phyloP scores from a whole-genome alignment of 2,888 invertebrate genomes.

The Cheilosia impressa region DNA sequence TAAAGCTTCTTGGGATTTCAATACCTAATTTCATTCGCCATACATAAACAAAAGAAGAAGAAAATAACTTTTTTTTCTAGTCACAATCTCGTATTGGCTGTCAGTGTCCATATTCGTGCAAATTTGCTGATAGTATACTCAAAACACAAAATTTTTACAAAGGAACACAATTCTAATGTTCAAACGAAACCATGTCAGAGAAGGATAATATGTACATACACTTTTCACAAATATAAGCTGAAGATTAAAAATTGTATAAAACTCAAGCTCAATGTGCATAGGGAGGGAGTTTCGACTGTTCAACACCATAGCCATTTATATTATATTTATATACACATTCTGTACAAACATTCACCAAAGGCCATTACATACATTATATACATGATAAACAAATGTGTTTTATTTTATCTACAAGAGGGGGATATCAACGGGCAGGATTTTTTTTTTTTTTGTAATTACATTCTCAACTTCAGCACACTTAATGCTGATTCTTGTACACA shows the following conservation, averaged over 20 bases:
- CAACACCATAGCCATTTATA: conserved; percentile 62
- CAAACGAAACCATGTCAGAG: conserved; percentile 17
- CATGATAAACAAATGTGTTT: conserved; percentile 44
- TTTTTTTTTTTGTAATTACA: conserved; percentile 28
- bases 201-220: conserved; percentile 27
- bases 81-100: conserved; percentile 40
- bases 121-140: conserved; percentile 27
- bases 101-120: conserved; percentile 64
- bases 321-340: conserved; percentile 61
- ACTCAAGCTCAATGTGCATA: conserved; percentile 67
- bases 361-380: conserved; percentile 64
- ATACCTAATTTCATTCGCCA: conserved; percentile 37
- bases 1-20: conserved; percentile 41
- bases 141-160: conserved; percentile 21
- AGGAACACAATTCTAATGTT: background rate
- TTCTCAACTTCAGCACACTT: conserved; percentile 74
- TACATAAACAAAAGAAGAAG: conserved; percentile 22
- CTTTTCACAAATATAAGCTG: conserved; percentile 39
- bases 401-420: conserved; percentile 35
- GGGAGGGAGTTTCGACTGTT: conserved; percentile 50
- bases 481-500: conserved; percentile 72
- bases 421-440: conserved; percentile 69
- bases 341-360: conserved; percentile 70
- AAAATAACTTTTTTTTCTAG: conserved; percentile 23
- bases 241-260: conserved; percentile 39